These are phyloP conservation scores for Ganaspis sp. DNA, from an alignment of 1,140 invertebrate genomes.

Conservation along the genomic window DNA sequence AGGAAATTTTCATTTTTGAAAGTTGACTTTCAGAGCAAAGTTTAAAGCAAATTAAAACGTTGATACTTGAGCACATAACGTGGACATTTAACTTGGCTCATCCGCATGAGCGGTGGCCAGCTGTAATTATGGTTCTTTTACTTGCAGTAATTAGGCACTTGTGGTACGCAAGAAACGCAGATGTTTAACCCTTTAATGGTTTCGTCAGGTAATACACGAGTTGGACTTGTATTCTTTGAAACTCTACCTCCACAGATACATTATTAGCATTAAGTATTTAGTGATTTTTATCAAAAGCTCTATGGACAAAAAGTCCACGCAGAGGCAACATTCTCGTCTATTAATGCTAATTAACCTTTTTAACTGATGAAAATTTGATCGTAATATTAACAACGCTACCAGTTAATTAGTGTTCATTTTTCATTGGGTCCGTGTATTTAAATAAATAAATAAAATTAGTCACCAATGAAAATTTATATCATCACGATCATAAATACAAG, in stretches of 20 bases:
- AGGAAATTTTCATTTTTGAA: neutral
- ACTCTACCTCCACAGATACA: neutral
- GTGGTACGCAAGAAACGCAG: constrained; percentile 22
- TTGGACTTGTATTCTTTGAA: constrained; percentile 7
- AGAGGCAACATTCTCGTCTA: constrained; percentile 4
- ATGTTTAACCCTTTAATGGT: constrained; percentile 29
- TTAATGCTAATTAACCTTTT: neutral
- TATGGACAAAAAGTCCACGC: neutral
- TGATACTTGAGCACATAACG: constrained; percentile 15
- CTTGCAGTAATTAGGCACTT: constrained; percentile 23
- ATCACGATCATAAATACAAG: too few species aligned
- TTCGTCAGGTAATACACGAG: constrained; percentile 20
- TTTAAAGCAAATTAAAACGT: constrained; percentile 15
- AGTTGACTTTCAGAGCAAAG: neutral
- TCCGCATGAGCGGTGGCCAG: constrained; percentile 17
- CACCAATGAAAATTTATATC: too few species aligned
- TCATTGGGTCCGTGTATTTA: too few species aligned
- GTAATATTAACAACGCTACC: too few species aligned
- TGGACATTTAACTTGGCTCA: constrained; percentile 25
- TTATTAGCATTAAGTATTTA: constrained; percentile 22
- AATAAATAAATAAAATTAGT: too few species aligned
- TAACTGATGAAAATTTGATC: neutral
- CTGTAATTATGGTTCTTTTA: constrained; percentile 30
- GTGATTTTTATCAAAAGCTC: neutral
- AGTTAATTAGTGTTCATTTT: too few species aligned